Conservation (phyloP, 2,113 vertebrate species). For the Gnathonemus echidnorhynchus region DNA sequence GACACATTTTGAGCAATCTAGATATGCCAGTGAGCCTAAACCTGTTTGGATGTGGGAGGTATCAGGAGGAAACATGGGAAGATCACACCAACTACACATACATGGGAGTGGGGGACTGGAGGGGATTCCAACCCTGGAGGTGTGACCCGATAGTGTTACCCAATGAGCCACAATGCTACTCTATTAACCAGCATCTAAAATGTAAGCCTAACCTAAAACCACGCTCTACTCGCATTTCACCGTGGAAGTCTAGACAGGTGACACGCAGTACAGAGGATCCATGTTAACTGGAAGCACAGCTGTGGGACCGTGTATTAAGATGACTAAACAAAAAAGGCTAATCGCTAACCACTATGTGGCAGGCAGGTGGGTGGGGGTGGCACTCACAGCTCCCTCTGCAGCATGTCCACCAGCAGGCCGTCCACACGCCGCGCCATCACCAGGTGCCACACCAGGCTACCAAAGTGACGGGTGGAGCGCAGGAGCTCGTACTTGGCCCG, state of each 20-base stretch:
- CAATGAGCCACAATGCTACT: not conserved
- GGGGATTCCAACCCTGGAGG: not conserved
- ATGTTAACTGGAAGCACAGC: not conserved
- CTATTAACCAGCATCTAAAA: not conserved
- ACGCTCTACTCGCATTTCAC: not conserved
- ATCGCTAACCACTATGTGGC: not conserved
- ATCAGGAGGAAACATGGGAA: not conserved
- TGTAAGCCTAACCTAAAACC: not conserved
- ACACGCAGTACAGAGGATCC: not conserved
- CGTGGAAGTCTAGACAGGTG: not conserved
- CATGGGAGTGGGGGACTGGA: not conserved
- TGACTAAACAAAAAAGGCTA: not conserved
- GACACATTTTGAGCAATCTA: no score
- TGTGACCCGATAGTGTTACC: not conserved
- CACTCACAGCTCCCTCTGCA: constrained; percentile 85
- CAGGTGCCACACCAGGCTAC: constrained; percentile 85
- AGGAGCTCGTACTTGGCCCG: constrained; percentile 75
- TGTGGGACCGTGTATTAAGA: not conserved
- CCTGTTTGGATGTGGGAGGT: not conserved
- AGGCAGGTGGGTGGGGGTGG: not conserved
- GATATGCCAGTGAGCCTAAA: not conserved
- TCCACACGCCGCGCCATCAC: constrained; percentile 69
- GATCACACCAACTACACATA: not conserved
- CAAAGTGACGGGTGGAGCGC: constrained; percentile 84
- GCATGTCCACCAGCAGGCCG: constrained; percentile 81